Percentiles rank a stretch among this genome's conserved stretches.
These are phyloP conservation scores for Larimichthys polyactis DNA, from an alignment of 2,113 vertebrate genomes.

Conservation along the genomic window DNA sequence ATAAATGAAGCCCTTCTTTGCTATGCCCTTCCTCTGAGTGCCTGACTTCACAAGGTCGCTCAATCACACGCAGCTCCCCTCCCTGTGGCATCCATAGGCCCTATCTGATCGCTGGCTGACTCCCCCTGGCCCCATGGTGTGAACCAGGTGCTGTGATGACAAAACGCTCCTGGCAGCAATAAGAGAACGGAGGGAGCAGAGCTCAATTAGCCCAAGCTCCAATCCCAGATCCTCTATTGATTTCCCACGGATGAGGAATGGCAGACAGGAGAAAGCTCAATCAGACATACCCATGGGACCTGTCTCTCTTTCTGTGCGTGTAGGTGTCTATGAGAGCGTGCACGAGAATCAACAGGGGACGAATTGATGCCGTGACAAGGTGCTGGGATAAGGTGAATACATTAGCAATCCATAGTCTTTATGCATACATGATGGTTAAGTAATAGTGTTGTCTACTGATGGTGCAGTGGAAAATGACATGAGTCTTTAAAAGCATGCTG, in stretches of 20 bases:
- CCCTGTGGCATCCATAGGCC: slow-evolving; percentile 60
- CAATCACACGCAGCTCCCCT: slow-evolving; percentile 62
- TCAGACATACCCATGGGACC: slow-evolving; percentile 77
- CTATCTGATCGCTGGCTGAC: slow-evolving; percentile 65
- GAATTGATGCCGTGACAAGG: slow-evolving; percentile 58
- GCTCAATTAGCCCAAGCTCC: slow-evolving; percentile 84
- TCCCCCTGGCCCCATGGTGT: slow-evolving; percentile 64
- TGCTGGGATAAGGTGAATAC: slow-evolving; percentile 63
- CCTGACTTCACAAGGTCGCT: slow-evolving; percentile 70
- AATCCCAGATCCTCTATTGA: slow-evolving; percentile 84
- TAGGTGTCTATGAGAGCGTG: slow-evolving; percentile 3
- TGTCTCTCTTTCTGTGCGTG: slow-evolving; percentile 27
- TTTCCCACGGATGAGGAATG: slow-evolving; percentile 83
- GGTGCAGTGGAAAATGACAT: slow-evolving; percentile 53
- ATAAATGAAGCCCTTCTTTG: slow-evolving; percentile 46
- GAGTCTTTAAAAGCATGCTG: slow-evolving; percentile 57
- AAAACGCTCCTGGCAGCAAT: slow-evolving; percentile 82
- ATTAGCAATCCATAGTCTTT: slow-evolving; percentile 61
- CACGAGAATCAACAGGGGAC: slow-evolving; percentile 59
- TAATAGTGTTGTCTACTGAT: slow-evolving; percentile 58
- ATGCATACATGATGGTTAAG: slow-evolving; percentile 71
- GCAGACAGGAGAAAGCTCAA: slow-evolving; percentile 84
- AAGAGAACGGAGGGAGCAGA: slow-evolving; percentile 78
- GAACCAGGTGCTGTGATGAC: slow-evolving; percentile 80
- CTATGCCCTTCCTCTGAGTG: slow-evolving; percentile 49